Base-by-base conservation (phyloP, 1,140 invertebrate genomes). In the Drosophila ogumai region DNA sequence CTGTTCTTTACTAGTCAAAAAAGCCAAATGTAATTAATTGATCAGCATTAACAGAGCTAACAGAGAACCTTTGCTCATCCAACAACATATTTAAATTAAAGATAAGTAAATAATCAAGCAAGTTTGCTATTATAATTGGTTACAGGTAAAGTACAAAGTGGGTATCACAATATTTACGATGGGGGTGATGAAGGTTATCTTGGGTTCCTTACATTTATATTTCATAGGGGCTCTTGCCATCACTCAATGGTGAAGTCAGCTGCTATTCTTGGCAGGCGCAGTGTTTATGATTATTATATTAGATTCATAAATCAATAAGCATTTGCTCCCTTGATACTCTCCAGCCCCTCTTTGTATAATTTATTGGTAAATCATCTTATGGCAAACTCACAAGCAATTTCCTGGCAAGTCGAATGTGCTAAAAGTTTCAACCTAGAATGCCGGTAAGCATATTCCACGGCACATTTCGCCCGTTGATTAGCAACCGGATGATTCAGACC, bases 401-500 rank as follows among this genome's bases (percentile, higher is more conserved):
- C 17, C 55, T 34, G 12, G 25, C 32, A 72, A 58, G 47, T 22
- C 10, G 15, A 55, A 76, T 43, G 74, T 77, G 74, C 63, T 77
- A 77, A 77, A 68, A 76, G 43, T 38, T 77, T 60, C 44, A 68
- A 59, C 55, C 28, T 10, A 36, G 75, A 75, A 75, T 34, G 25
- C 15, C 38, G n/a, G 41, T 49, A 56, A 56, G 36, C 46, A 50
- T 32, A 50, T 17, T 36, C 36, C 64, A 72, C 36, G 66, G 52
- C 36, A 41, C 68, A 72, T 50, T 72, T 68, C 49, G 32, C 41
- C 36, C 19, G 44, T 46, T 69, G 31, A 75, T 75, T 75, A 75
- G 73, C 72, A 66, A 52, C 28, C 13, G 25, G 43, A 65, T 88
- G 80, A 80, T 40, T 86, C 84, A 87, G 79, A 63, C 3, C 36